Percentiles rank a stretch among this genome's conserved stretches.
phyloP scores from a whole-genome alignment of 2,888 invertebrate genomes.

The Eilema depressum region DNA sequence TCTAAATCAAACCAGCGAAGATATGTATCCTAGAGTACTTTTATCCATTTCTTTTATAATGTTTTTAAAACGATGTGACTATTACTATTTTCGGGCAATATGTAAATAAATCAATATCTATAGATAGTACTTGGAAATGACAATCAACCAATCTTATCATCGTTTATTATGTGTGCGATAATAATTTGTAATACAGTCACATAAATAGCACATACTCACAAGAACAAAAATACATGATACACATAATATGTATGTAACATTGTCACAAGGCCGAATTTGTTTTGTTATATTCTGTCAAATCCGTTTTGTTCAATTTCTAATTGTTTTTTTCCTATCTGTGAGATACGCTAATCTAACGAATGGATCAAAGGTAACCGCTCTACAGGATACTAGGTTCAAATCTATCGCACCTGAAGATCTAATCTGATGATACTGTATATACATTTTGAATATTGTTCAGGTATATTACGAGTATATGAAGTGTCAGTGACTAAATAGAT shows the following conservation, averaged over 20 bases:
- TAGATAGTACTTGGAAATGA: neutral
- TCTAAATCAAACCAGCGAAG: too few relatives aligned
- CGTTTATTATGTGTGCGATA: constrained; percentile 37
- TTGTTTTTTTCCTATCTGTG: neutral
- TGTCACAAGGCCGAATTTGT: neutral
- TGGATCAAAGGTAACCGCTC: neutral
- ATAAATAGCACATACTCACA: neutral
- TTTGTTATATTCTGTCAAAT: constrained; percentile 1
- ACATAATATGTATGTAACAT: neutral
- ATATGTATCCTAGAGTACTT: neutral
- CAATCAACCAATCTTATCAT: constrained; percentile 39
- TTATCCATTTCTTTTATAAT: neutral
- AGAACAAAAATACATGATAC: neutral
- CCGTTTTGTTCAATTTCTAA: neutral
- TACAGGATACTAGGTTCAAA: neutral
- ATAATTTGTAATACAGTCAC: constrained; percentile 5
- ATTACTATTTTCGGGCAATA: constrained; percentile 3
- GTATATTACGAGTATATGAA: neutral
- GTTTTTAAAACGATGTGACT: neutral
- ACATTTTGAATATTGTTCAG: neutral
- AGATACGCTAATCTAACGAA: neutral
- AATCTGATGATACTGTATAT: neutral
- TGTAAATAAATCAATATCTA: constrained; percentile 4
- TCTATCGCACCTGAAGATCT: neutral
- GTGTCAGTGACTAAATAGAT: neutral